A percentile compares a stretch with the other conserved stretches of the same genome.
phyloP scores from a whole-genome alignment of 1,140 invertebrate species.

The Schlechtendalia chinensis region DNA sequence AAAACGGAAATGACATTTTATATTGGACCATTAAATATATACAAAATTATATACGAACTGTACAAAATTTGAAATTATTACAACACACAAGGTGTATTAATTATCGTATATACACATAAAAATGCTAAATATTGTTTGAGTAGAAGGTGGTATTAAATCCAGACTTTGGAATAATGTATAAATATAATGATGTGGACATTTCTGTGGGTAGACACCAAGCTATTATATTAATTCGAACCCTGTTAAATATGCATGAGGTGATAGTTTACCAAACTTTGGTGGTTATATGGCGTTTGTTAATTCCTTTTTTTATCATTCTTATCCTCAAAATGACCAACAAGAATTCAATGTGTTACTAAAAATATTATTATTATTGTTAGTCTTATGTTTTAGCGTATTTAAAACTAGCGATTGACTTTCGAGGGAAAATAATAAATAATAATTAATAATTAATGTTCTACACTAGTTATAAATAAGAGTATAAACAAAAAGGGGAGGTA shows the following conservation, averaged over 20 bases:
- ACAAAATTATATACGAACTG: neutral
- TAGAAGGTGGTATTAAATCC: neutral
- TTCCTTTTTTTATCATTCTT: conserved; percentile 7
- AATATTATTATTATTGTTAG: neutral
- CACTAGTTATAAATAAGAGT: no score
- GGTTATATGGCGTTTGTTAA: conserved; percentile 26
- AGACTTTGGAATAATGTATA: neutral
- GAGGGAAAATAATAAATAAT: neutral
- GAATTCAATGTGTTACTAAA: neutral
- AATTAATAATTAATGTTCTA: no score
- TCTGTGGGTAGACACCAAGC: neutral
- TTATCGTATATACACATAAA: conserved; percentile 1
- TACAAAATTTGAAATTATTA: neutral
- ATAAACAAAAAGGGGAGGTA: neutral
- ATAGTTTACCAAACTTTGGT: neutral
- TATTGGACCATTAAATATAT: neutral
- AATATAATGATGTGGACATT: conserved; percentile 24
- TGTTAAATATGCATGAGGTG: conserved; percentile 42
- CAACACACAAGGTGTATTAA: conserved; percentile 8
- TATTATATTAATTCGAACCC: conserved; percentile 29
- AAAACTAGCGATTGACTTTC: neutral
- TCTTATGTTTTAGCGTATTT: no score
- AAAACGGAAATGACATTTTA: neutral
- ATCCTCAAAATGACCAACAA: neutral
- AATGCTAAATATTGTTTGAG: conserved; percentile 15